phyloP scores from a whole-genome alignment of 2,113 vertebrate genomes.

The Chinchilla lanigera region DNA sequence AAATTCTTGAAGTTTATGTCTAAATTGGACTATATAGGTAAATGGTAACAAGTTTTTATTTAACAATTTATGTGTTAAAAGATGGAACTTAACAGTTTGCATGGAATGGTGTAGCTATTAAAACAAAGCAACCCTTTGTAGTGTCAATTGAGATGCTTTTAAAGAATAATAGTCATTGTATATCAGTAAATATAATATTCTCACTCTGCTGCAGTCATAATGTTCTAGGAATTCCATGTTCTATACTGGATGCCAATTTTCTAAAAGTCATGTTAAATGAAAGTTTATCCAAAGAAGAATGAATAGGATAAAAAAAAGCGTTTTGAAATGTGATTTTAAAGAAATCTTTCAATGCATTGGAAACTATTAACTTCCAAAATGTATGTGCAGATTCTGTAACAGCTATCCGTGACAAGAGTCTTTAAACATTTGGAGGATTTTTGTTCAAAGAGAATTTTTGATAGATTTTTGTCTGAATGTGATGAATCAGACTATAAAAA shows the following conservation, averaged over 20 bases:
- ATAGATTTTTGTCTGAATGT: not conserved
- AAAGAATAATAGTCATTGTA: not conserved
- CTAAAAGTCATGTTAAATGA: not conserved
- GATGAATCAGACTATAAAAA: not conserved
- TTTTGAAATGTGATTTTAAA: not conserved
- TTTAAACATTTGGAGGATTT: not conserved
- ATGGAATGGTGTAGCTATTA: not conserved
- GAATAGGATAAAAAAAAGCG: not conserved
- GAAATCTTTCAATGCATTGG: not conserved
- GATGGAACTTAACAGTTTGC: not conserved
- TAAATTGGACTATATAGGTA: not conserved
- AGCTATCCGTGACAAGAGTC: not conserved
- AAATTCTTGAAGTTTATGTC: not conserved
- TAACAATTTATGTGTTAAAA: not conserved
- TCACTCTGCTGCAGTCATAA: not conserved
- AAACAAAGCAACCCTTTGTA: not conserved
- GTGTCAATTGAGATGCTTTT: not conserved
- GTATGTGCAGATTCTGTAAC: not conserved
- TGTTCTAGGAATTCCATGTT: not conserved
- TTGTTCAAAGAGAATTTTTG: not conserved
- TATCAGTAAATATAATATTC: not conserved
- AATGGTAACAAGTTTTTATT: not conserved
- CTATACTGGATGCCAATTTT: not conserved
- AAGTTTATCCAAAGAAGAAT: not conserved
- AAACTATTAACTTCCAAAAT: constrained; percentile 15